These are phyloP conservation scores for Drosophila bifasciata DNA, from an alignment of 1,140 invertebrate species.

Conservation along the genomic window DNA sequence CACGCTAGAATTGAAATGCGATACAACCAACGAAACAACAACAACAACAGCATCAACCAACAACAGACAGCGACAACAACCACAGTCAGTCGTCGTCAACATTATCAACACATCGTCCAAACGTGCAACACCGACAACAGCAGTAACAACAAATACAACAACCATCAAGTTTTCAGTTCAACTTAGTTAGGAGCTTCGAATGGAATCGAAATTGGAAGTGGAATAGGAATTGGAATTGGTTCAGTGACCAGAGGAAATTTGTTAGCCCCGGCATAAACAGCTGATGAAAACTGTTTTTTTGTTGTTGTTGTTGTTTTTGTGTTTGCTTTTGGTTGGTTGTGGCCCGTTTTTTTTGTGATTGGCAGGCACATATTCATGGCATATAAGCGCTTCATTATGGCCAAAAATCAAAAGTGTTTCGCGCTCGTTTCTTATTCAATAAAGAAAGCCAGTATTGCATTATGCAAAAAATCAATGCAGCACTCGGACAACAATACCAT, in stretches of 20 bases:
- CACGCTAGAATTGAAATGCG: slow-evolving; percentile 64
- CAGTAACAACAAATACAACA: too few relatives aligned
- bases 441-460: slow-evolving; percentile 54
- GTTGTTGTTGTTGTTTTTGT: slow-evolving; percentile 1
- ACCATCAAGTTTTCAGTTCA: slow-evolving; percentile 17
- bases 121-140: background rate
- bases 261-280: slow-evolving; percentile 49
- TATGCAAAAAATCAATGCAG: slow-evolving; percentile 60
- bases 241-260: slow-evolving; percentile 64
- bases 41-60: background rate
- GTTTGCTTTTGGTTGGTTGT: slow-evolving; percentile 15
- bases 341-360: slow-evolving; percentile 39
- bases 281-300: slow-evolving; percentile 36
- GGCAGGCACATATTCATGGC: slow-evolving; percentile 50
- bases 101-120: slow-evolving; percentile 51
- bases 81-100: slow-evolving; percentile 40
- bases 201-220: slow-evolving; percentile 1
- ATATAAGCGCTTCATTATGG: slow-evolving; percentile 72
- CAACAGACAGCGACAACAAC: background rate
- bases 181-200: slow-evolving; percentile 19
- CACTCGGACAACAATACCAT: slow-evolving; percentile 51
- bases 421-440: slow-evolving; percentile 48
- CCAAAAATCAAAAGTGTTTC: slow-evolving; percentile 69
- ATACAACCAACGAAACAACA: slow-evolving; percentile 28
- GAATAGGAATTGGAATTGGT: slow-evolving; percentile 41